These are phyloP conservation scores for Cyanistes caeruleus DNA, from an alignment of 2,113 vertebrate genomes.

Conservation along the genomic window DNA sequence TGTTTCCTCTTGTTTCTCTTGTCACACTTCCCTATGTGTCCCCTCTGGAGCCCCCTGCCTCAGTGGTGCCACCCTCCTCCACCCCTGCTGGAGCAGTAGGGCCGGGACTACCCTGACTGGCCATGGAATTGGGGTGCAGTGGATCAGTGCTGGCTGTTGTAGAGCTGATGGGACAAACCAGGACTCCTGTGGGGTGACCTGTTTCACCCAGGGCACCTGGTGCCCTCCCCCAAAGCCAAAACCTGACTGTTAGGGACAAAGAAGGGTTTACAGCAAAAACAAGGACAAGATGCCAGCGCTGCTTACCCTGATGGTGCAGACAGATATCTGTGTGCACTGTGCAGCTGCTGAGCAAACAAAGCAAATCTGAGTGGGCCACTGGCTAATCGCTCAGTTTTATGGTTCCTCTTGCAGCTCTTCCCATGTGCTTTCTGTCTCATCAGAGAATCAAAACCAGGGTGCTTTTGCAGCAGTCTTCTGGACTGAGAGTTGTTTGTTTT, in stretches of 20 bases:
- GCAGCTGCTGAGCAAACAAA: neutral
- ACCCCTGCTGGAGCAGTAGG: neutral
- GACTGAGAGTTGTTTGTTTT: neutral
- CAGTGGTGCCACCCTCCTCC: neutral
- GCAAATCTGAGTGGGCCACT: neutral
- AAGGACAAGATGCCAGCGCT: neutral
- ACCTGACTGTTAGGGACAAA: neutral
- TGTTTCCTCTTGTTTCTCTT: neutral
- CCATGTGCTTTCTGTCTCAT: neutral
- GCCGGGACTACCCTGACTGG: neutral
- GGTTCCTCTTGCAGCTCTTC: neutral
- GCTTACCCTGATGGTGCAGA: neutral
- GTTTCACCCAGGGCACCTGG: neutral
- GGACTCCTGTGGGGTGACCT: neutral
- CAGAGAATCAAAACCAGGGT: neutral
- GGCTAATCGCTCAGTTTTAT: neutral
- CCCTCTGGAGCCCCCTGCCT: neutral
- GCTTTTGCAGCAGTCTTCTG: neutral
- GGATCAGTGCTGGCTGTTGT: neutral
- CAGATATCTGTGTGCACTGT: neutral
- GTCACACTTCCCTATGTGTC: neutral
- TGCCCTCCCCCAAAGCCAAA: neutral
- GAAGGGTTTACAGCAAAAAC: neutral
- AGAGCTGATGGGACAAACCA: fast-evolving
- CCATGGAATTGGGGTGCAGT: neutral